Evolutionary conservation across 2,113 vertebrate species (phyloP).

Genomic region (Malurus cyaneus): DNA sequence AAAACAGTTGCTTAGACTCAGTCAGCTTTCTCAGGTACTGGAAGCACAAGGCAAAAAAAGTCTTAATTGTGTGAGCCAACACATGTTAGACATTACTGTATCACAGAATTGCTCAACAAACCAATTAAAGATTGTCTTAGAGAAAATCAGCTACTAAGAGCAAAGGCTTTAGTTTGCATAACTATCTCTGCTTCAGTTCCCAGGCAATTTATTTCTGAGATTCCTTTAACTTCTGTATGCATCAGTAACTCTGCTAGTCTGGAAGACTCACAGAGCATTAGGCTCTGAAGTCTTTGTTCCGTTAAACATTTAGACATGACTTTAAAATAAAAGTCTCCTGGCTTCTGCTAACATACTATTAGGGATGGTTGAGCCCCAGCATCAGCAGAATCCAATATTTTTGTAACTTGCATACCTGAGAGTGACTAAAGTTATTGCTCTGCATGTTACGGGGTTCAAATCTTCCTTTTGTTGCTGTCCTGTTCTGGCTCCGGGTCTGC

Average conservation of each 20-base stretch:
- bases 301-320: not conserved
- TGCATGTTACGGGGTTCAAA: not conserved
- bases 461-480: not conserved
- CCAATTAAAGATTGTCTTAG: not conserved
- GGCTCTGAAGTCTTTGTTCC: not conserved
- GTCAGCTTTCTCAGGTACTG: conserved; percentile 5
- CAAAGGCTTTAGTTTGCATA: not conserved
- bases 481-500: not conserved
- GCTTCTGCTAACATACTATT: not conserved
- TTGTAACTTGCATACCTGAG: not conserved
- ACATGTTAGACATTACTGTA: not conserved
- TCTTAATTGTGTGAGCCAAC: not conserved
- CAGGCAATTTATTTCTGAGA: not conserved
- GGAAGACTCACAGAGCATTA: not conserved
- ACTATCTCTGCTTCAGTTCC: not conserved
- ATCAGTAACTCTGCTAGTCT: not conserved
- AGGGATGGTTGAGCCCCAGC: not conserved
- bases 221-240: not conserved
- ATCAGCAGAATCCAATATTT: not conserved
- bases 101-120: not conserved
- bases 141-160: not conserved
- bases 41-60: not conserved
- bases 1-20: not conserved
- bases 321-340: not conserved
- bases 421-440: not conserved